A percentile compares a stretch with the other conserved stretches of the same genome.
phyloP scores from a whole-genome alignment of 2,888 invertebrate genomes.

The Notocelia uddmanniana region DNA sequence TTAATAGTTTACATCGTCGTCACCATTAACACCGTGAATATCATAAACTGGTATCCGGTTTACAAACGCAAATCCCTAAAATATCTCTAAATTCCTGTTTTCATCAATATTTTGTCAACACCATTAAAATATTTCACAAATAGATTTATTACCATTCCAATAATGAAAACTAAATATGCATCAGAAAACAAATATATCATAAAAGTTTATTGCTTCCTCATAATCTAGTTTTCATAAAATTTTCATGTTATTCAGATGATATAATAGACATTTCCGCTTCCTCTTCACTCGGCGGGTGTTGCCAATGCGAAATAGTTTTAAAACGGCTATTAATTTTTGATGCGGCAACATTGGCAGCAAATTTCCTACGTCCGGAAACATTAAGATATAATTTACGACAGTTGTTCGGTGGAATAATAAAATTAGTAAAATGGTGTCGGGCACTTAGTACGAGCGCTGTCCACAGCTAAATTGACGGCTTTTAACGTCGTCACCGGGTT shows the following conservation, averaged over 20 bases:
- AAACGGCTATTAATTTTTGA: constrained; percentile 81
- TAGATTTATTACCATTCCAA: constrained; percentile 48
- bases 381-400: constrained; percentile 81
- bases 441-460: constrained; percentile 22
- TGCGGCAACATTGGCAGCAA: constrained; percentile 76
- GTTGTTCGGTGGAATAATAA: constrained; percentile 70
- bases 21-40: constrained; percentile 6
- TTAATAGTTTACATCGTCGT: constrained; percentile 21
- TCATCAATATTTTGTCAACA: constrained; percentile 28
- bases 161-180: constrained; percentile 41
- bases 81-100: constrained; percentile 29
- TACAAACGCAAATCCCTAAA: constrained; percentile 18
- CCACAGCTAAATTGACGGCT: background rate
- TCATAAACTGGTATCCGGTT: constrained; percentile 11
- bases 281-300: constrained; percentile 70
- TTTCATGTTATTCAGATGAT: constrained; percentile 73
- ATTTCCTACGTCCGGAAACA: constrained; percentile 79
- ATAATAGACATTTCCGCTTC: constrained; percentile 80
- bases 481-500: constrained; percentile 3
- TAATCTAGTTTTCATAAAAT: constrained; percentile 70
- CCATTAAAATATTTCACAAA: constrained; percentile 48
- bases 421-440: constrained; percentile 72
- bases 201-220: constrained; percentile 75
- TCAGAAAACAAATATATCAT: constrained; percentile 63
- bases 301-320: constrained; percentile 82